phyloP scores from a whole-genome alignment of 2,888 invertebrate genomes.

The Xylophagus ater region DNA sequence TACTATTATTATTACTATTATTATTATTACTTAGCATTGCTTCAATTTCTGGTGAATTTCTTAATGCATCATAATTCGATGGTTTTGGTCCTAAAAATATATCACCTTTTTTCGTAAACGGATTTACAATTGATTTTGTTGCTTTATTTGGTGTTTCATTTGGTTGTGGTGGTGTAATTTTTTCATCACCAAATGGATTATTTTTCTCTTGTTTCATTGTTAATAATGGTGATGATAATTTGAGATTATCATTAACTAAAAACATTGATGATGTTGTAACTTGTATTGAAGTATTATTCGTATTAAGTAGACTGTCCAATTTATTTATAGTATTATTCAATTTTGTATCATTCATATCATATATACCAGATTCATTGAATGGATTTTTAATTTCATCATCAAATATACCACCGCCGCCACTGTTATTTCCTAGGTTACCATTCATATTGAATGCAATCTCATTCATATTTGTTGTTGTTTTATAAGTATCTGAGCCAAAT shows the following conservation, averaged over 20 bases:
- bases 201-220: not conserved
- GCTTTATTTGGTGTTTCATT: not conserved
- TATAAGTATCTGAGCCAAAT: constrained; percentile 12
- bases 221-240: not conserved
- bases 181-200: not conserved
- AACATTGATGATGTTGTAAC: not conserved
- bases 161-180: not conserved
- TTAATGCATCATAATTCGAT: constrained; percentile 13
- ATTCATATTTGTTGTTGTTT: constrained; percentile 5
- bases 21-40: constrained; percentile 7
- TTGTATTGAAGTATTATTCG: not conserved
- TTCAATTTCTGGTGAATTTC: constrained; percentile 15
- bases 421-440: not conserved
- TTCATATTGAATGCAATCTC: constrained; percentile 3
- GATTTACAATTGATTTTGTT: constrained; percentile 7
- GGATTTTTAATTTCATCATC: constrained; percentile 11
- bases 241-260: too few relatives aligned
- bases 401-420: constrained; percentile 5
- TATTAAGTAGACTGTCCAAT: constrained; percentile 13
- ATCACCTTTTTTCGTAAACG: constrained; percentile 12
- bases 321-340: constrained; percentile 14
- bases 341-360: constrained; percentile 8
- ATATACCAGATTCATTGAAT: constrained; percentile 13
- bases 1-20: not conserved
- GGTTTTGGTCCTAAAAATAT: constrained; percentile 8